Evolutionary conservation across 2,797 vertebrate genomes (phyloP), one percentile per base, ranked within the genome.

Genomic region (Naso thynnoides): DNA sequence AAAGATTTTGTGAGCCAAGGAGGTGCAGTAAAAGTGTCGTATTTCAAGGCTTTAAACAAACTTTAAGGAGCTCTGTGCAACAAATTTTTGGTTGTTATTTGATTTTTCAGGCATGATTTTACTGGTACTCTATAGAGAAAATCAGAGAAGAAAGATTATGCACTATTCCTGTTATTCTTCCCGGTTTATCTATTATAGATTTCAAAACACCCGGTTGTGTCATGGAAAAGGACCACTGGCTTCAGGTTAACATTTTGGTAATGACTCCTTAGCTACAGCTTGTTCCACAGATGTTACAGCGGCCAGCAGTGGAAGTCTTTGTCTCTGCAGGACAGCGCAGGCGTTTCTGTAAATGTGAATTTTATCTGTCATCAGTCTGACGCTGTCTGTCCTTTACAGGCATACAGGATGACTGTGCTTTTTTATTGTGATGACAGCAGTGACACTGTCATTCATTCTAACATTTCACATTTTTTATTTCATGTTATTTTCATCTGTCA

Each of bases 181-280:
- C 9, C 55, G 16, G 18, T 21, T 62, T 5, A 7, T 39, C 39
- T 66, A 21, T 5, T 24, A 11, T 5, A 27, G 4, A 45, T 1
- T 31, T 41, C 0, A 31, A 41, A 48, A 29, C 8, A 23, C 11
- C 18, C 48, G 16, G 1, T 1, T 23, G 7, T 52, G 14, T 21
- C 6, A 29, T 27, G 7, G 1, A 42, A 15, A 19, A 27, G 59
- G 10, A 47, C 8, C 15, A 15, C 2, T 45, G 21, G 29, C 29
- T 33, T 49, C 44, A 41, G 24, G 19, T 18, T 16, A 8, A 3
- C 18, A n/a, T 27, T 16, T 21, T 56, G 21, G 71, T 73, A 78
- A 78, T 70, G 72, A 49, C 75, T 33, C 58, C 49, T 41, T 1
- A 49, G 6, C 33, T 83, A 50, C 59, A 31, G 39, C 60, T 42